Evolutionary conservation across 2,113 vertebrate genomes (phyloP).

Genomic region (Herpetotheres cachinnans): DNA sequence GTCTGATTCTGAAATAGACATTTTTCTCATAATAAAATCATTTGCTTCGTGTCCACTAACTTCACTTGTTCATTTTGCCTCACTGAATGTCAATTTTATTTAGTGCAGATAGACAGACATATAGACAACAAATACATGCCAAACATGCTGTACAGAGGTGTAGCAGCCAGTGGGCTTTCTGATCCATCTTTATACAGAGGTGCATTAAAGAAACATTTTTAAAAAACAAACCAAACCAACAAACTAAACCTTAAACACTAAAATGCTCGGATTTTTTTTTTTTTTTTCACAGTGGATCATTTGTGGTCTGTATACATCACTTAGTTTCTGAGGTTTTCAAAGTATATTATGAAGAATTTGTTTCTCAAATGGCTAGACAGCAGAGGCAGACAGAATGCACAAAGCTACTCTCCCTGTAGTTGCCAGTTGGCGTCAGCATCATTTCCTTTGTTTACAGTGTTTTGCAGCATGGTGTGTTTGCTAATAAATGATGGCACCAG

Average conservation of each 20-base stretch:
- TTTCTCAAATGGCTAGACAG: neutral
- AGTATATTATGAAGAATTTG: neutral
- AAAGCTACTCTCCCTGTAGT: neutral
- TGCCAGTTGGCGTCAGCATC: neutral
- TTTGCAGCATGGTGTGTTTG: neutral
- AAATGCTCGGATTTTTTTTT: neutral
- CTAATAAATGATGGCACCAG: neutral
- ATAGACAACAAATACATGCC: neutral
- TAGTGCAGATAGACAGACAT: neutral
- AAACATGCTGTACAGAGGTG: neutral
- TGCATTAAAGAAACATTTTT: neutral
- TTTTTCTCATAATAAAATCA: neutral
- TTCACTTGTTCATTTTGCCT: neutral
- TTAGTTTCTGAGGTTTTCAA: neutral
- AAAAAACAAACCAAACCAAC: accelerated
- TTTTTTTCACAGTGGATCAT: neutral
- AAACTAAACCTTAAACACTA: neutral
- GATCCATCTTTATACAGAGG: neutral
- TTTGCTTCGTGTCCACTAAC: neutral
- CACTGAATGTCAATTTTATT: neutral
- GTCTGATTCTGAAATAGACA: neutral
- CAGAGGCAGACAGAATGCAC: neutral
- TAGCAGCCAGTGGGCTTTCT: neutral
- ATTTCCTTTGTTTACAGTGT: neutral
- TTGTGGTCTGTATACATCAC: neutral